Evolutionary conservation across 2,113 vertebrate genomes (phyloP).

Genomic region (Nestor notabilis): DNA sequence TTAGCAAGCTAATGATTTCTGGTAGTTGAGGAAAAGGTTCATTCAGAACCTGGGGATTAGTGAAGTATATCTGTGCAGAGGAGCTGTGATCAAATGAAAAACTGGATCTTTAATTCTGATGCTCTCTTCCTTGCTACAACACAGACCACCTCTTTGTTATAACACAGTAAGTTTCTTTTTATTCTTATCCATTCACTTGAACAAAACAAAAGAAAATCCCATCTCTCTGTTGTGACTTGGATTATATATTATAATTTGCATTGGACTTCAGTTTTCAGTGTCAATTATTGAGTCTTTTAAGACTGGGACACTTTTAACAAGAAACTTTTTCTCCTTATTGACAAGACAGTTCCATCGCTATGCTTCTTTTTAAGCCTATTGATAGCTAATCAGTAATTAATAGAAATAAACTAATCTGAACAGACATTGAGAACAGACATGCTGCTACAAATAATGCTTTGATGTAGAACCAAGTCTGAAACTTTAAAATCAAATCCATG

Average conservation of each 20-base stretch:
- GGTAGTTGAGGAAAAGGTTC: background rate
- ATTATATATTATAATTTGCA: background rate
- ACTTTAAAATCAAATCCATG: background rate
- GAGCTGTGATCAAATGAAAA: background rate
- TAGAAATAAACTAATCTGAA: background rate
- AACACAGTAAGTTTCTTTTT: background rate
- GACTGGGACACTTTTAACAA: background rate
- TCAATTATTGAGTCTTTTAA: background rate
- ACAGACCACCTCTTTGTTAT: background rate
- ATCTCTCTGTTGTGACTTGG: background rate
- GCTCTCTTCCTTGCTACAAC: background rate
- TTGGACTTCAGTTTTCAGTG: background rate
- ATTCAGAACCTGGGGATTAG: constrained; percentile 11
- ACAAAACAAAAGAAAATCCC: constrained; percentile 18
- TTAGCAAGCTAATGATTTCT: constrained; percentile 24
- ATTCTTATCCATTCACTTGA: background rate
- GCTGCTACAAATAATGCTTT: background rate
- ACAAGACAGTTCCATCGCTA: background rate
- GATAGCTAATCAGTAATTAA: background rate
- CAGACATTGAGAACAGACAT: background rate
- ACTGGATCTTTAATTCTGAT: constrained; percentile 8
- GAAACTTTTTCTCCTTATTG: background rate
- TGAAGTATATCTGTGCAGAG: background rate
- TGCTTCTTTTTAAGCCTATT: background rate
- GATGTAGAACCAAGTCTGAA: background rate